A percentile compares a stretch with the other conserved stretches of the same genome.
phyloP scores from a whole-genome alignment of 2,888 invertebrate genomes.

The Leucania comma region DNA sequence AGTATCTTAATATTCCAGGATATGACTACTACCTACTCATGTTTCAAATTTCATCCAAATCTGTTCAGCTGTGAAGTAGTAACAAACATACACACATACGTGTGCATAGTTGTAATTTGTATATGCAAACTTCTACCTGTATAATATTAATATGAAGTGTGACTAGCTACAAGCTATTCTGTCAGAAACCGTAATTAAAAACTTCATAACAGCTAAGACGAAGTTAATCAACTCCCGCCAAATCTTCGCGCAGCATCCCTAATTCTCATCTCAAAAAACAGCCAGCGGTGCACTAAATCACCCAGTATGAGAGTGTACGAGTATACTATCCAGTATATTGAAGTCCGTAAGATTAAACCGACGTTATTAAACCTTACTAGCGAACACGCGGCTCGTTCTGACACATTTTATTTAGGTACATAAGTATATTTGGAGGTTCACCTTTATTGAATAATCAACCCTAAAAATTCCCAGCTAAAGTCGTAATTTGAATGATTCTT shows the following conservation, averaged over 20 bases:
- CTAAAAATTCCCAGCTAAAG: not conserved
- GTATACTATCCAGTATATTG: constrained; percentile 68
- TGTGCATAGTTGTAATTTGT: too few species aligned
- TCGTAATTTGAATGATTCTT: constrained; percentile 24
- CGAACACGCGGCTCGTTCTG: constrained; percentile 57
- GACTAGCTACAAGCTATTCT: not conserved
- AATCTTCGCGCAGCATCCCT: not conserved
- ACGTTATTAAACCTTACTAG: constrained; percentile 76
- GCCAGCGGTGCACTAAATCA: constrained; percentile 58
- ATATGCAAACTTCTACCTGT: too few species aligned
- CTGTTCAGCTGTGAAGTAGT: too few species aligned
- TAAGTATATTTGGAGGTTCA: constrained; percentile 53
- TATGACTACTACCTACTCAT: too few species aligned
- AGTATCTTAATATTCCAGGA: too few species aligned
- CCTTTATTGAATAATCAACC: constrained; percentile 19
- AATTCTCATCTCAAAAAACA: constrained; percentile 57
- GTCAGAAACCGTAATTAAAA: not conserved
- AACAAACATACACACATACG: too few species aligned
- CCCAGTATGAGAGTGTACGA: constrained; percentile 56
- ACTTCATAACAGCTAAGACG: not conserved
- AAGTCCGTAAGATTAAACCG: constrained; percentile 76
- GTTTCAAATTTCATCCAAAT: too few species aligned
- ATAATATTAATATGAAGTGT: too few species aligned
- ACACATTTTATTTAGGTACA: constrained; percentile 64
- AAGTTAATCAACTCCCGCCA: constrained; percentile 20